Evolutionary conservation across 2,113 vertebrate species (phyloP).

Genomic region (Microcebus murinus): DNA sequence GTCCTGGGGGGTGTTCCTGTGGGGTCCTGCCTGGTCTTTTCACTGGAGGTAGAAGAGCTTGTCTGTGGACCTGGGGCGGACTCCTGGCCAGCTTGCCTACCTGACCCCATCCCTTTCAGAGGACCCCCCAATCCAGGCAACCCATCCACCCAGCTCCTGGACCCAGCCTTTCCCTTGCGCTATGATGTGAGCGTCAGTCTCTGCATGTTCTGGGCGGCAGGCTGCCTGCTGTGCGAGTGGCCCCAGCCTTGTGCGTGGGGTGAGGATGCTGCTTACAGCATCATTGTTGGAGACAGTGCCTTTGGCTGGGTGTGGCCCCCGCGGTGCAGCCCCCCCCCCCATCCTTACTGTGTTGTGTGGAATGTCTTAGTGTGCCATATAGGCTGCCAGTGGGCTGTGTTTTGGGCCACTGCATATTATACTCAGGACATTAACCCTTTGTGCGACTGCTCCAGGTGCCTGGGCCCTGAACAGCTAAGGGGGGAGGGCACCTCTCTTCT

Average conservation of each 20-base stretch:
- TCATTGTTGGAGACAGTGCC: not conserved
- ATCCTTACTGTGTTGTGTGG: not conserved
- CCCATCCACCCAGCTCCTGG: rapidly evolving
- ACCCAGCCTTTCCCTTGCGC: not conserved
- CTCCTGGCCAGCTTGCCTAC: not conserved
- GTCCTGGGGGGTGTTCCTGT: not conserved
- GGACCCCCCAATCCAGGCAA: not conserved
- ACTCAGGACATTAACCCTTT: not conserved
- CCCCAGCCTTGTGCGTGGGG: not conserved
- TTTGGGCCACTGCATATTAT: not conserved
- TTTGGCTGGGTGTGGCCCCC: not conserved
- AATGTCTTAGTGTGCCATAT: not conserved
- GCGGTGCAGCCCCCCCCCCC: no score
- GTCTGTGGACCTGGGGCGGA: not conserved
- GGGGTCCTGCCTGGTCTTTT: not conserved
- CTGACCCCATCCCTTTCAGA: not conserved
- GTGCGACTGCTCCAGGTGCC: not conserved
- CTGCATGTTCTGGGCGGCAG: not conserved
- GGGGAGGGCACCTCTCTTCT: not conserved
- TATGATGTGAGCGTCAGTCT: not conserved
- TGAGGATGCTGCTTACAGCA: not conserved
- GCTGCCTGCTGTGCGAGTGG: not conserved
- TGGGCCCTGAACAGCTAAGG: not conserved
- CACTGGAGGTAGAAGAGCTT: not conserved
- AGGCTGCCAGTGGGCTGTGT: not conserved